A percentile compares a stretch with the other conserved stretches of the same genome.
Conservation (phyloP, 2,113 vertebrate species). For the Gnathonemus echidnorhynchus region DNA sequence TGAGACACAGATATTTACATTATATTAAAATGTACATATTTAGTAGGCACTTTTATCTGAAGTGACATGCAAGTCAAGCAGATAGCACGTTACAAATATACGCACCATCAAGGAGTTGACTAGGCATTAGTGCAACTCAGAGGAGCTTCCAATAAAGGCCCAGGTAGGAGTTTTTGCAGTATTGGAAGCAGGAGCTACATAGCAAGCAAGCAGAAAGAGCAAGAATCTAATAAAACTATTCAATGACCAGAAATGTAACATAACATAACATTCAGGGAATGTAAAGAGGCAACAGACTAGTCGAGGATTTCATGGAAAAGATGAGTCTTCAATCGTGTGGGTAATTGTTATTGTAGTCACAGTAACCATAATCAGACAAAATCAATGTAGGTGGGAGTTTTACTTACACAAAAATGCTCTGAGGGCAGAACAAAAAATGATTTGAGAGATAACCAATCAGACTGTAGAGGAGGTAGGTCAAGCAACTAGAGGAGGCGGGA, state of each 20-base stretch:
- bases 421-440: no score
- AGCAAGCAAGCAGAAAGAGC: background rate
- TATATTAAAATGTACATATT: background rate
- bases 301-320: background rate
- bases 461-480: no score
- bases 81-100: background rate
- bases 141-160: background rate
- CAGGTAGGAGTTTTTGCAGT: background rate
- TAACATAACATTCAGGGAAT: background rate
- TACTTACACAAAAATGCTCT: no score
- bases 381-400: background rate
- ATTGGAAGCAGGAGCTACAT: background rate
- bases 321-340: background rate
- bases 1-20: background rate
- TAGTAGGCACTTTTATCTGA: background rate
- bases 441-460: no score
- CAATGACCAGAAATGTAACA: background rate
- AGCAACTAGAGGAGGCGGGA: no score
- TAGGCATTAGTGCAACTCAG: background rate
- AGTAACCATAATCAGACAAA: constrained; percentile 22
- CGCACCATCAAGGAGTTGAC: background rate
- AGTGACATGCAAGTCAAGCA: background rate
- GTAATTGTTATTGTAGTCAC: constrained; percentile 11
- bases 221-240: background rate
- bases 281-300: background rate